A percentile compares a stretch with the other conserved stretches of the same genome.
Conservation (phyloP, 64 coral and sea anemone genomes). For the Actinia tenebrosa region DNA sequence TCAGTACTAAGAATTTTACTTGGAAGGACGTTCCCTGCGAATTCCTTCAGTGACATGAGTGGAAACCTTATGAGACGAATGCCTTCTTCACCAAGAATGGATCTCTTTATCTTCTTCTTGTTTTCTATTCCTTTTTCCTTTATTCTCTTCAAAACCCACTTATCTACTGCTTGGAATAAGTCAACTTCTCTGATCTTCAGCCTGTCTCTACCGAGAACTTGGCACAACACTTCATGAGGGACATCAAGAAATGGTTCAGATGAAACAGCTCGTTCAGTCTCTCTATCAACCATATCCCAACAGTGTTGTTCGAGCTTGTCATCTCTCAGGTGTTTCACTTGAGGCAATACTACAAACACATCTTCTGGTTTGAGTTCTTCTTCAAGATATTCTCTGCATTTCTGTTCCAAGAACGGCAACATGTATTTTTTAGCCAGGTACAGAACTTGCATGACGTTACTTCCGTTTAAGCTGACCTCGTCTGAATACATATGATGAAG, state of each 20-base stretch:
- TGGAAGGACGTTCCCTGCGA: slow-evolving; percentile 13
- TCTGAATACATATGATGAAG: slow-evolving; percentile 37
- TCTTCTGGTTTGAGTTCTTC: slow-evolving; percentile 19
- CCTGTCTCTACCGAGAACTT: slow-evolving; percentile 22
- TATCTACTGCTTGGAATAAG: neutral
- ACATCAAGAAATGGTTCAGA: neutral
- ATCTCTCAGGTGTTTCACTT: slow-evolving; percentile 17
- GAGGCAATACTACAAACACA: slow-evolving; percentile 25
- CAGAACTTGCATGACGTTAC: slow-evolving; percentile 31
- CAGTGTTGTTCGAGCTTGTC: slow-evolving; percentile 19
- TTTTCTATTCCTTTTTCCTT: neutral
- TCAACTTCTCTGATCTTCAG: slow-evolving; percentile 23
- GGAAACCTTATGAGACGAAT: slow-evolving; percentile 20
- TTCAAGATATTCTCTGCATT: slow-evolving; percentile 30
- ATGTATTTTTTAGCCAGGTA: slow-evolving; percentile 45
- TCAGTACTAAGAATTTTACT: neutral
- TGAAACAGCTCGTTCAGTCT: slow-evolving; percentile 17
- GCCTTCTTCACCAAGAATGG: slow-evolving; percentile 17
- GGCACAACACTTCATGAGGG: neutral
- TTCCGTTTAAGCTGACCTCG: slow-evolving; percentile 15
- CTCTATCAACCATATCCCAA: slow-evolving; percentile 29
- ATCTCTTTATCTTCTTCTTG: slow-evolving; percentile 7
- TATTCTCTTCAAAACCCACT: slow-evolving; percentile 8
- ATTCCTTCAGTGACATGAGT: slow-evolving; percentile 23
- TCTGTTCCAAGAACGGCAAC: slow-evolving; percentile 29